Conservation (phyloP, 2,113 vertebrate species). For the Neolamprologus falcicula region DNA sequence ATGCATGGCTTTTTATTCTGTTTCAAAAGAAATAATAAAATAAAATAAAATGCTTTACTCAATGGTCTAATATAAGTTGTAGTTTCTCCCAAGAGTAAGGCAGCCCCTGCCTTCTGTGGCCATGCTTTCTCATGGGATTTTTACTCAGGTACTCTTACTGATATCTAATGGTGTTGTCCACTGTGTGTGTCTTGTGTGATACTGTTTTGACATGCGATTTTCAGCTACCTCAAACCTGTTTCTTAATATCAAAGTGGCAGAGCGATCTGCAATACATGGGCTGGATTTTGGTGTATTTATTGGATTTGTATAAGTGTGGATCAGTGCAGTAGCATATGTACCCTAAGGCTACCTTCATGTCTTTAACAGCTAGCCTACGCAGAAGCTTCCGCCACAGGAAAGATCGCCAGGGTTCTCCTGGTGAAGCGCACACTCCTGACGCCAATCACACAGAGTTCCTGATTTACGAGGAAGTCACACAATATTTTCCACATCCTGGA, state of each 20-base stretch:
- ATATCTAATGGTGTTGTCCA: slow-evolving; percentile 33
- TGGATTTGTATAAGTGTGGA: background rate
- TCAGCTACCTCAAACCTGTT: background rate
- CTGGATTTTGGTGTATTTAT: background rate
- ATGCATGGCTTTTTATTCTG: slow-evolving; percentile 46
- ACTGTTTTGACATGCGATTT: background rate
- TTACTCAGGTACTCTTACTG: slow-evolving; percentile 69
- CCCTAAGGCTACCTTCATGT: background rate
- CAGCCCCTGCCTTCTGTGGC: slow-evolving; percentile 68
- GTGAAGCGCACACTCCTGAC: slow-evolving; percentile 62
- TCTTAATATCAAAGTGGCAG: background rate
- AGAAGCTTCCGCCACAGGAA: slow-evolving; percentile 83
- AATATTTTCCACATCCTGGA: slow-evolving; percentile 76
- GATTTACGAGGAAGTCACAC: slow-evolving; percentile 87
- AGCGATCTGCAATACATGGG: background rate
- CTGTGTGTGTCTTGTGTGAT: slow-evolving; percentile 16
- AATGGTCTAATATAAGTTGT: slow-evolving; percentile 69
- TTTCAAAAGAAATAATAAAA: background rate
- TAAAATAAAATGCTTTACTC: slow-evolving; percentile 1
- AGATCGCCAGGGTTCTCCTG: slow-evolving; percentile 65
- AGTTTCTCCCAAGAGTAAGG: slow-evolving; percentile 74
- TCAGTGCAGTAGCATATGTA: background rate
- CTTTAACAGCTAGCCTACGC: slow-evolving; percentile 78
- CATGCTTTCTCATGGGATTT: slow-evolving; percentile 75
- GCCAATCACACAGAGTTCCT: slow-evolving; percentile 69